Percentiles rank a stretch among this genome's conserved stretches.
These are phyloP conservation scores for Chydorus sphaericus DNA, from an alignment of 2,888 invertebrate genomes.

Conservation along the genomic window DNA sequence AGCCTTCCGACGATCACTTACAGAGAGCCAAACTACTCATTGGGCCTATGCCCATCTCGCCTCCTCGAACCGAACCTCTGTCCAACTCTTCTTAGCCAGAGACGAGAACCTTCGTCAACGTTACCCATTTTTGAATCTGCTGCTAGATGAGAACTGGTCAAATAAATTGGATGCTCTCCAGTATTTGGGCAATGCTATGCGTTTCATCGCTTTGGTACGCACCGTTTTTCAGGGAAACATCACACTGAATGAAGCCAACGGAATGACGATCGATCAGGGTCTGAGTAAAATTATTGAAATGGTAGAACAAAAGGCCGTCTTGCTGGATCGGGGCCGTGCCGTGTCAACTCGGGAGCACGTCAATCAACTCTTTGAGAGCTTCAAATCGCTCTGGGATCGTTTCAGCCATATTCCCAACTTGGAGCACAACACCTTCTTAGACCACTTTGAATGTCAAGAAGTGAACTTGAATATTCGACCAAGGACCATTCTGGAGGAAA, in stretches of 20 bases:
- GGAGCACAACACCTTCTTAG: slow-evolving; percentile 4
- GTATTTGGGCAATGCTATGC: background rate
- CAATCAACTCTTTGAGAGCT: background rate
- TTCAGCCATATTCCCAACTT: slow-evolving; percentile 2
- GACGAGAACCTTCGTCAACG: background rate
- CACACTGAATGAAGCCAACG: background rate
- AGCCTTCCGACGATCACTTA: background rate
- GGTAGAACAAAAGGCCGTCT: background rate
- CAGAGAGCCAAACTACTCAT: background rate
- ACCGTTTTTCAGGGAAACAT: background rate
- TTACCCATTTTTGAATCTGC: background rate
- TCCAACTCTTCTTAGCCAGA: background rate
- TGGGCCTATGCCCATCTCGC: background rate
- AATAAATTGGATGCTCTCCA: background rate
- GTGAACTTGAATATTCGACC: background rate
- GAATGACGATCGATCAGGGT: background rate
- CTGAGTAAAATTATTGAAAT: background rate
- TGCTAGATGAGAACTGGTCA: background rate
- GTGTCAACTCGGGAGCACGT: background rate
- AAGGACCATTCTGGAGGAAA: background rate
- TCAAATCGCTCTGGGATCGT: slow-evolving; percentile 1
- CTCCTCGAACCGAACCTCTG: background rate
- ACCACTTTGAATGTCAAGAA: slow-evolving; percentile 6
- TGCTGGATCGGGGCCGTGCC: background rate
- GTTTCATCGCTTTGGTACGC: slow-evolving; percentile 6